Conservation (phyloP, 2,888 invertebrate genomes). For the Rhabditophanes sp. region DNA sequence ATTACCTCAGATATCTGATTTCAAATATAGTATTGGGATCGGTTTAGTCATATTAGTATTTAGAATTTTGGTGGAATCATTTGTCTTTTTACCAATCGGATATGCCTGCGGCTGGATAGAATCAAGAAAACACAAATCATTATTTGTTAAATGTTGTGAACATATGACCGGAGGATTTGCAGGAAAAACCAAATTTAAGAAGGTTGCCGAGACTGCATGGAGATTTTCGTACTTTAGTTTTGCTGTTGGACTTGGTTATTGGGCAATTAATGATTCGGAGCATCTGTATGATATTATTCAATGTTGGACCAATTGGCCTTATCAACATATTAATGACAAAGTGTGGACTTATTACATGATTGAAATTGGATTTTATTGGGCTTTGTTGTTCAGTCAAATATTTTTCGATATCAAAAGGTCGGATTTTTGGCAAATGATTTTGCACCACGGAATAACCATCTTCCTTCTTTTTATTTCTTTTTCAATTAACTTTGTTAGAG, state of each 20-base stretch:
- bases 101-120: slow-evolving; percentile 21
- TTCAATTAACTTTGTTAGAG: slow-evolving; percentile 73
- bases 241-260: no score
- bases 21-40: slow-evolving; percentile 3
- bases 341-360: slow-evolving; percentile 66
- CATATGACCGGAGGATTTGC: slow-evolving; percentile 7
- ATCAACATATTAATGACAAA: slow-evolving; percentile 54
- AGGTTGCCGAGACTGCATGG: slow-evolving; percentile 41
- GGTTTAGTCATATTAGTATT: slow-evolving; percentile 13
- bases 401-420: slow-evolving; percentile 48
- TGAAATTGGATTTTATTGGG: slow-evolving; percentile 84
- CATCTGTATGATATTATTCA: slow-evolving; percentile 29
- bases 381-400: slow-evolving; percentile 53
- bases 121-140: slow-evolving; percentile 8
- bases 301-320: slow-evolving; percentile 37
- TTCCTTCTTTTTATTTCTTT: slow-evolving; percentile 76
- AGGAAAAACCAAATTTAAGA: slow-evolving; percentile 22
- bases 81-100: slow-evolving; percentile 28
- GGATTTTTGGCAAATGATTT: slow-evolving; percentile 59
- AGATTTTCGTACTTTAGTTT: slow-evolving; percentile 24
- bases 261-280: no score
- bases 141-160: no score
- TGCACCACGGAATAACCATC: slow-evolving; percentile 86
- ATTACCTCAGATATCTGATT: no score
- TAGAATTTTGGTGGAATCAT: slow-evolving; percentile 22